Evolutionary conservation across 2,113 vertebrate genomes (phyloP), one percentile per base, ranked within the genome.

Genomic region (Bubalus kerabau): DNA sequence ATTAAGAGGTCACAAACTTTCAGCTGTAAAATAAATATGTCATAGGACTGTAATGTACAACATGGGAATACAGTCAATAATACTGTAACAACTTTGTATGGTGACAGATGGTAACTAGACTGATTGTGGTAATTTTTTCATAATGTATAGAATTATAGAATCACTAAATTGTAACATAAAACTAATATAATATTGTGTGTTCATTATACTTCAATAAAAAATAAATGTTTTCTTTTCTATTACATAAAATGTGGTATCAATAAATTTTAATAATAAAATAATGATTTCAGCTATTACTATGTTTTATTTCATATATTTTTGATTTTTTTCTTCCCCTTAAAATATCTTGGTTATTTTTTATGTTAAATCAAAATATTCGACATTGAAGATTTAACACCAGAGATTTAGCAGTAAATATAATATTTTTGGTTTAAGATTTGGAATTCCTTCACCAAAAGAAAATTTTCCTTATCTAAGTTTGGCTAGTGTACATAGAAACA

Each of bases 231-330:
- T 40, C 67, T 56, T 96, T 94, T 97, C 97, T 93, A 96, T 87
- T 92, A 94, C 76, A 76, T 95, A 88, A 96, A 96, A 85, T 98
- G 96, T 96, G 95, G 36, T 56, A 71, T 98, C 92, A 71, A 71
- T 97, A 81, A 96, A 92, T 96, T 97, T 97, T 86, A 97, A 93
- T 97, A 97, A 90, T 94, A 46, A 93, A 64, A 81, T 62, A 40
- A 40, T 11, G 6, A 40, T 56, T 86, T 30, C 10, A 74, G 40
- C 7, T 23, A 21, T 17, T 95, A 30, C 32, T 64, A 16, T 92
- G 46, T 26, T 87, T 56, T 60, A 78, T 67, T 91, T 83, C 36
- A 57, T 46, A 54, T 24, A 48, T 32, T 71, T 17, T 76, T 48
- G 11, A 13, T 67, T 74, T 91, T 96, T 87, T 95, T 87, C 30